Conservation (phyloP, 2,797 vertebrate genomes). For the Rhincodon typus region DNA sequence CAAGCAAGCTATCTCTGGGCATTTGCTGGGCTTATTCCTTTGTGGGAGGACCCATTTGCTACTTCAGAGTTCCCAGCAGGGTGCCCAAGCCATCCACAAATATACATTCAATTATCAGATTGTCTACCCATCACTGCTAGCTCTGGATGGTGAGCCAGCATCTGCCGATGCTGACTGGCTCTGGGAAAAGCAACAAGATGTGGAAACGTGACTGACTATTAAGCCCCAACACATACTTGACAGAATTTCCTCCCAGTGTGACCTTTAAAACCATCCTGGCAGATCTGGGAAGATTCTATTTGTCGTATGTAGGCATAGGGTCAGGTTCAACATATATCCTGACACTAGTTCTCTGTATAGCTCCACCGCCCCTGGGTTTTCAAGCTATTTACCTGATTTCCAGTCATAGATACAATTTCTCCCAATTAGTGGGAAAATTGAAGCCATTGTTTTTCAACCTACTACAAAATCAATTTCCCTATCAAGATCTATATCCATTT, state of each 20-base stretch:
- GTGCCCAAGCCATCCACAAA: neutral
- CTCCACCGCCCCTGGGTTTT: neutral
- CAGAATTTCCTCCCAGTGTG: no score
- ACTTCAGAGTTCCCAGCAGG: neutral
- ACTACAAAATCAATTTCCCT: neutral
- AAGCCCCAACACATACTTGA: no score
- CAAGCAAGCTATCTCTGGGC: no score
- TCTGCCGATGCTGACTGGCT: no score
- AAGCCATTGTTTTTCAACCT: neutral
- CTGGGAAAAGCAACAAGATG: no score
- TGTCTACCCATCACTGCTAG: no score
- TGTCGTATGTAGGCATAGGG: neutral
- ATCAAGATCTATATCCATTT: neutral
- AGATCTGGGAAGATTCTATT: no score
- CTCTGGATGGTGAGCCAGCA: no score
- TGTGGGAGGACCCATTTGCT: neutral
- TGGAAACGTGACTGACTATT: no score
- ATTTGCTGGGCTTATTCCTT: neutral
- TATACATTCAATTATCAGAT: neutral
- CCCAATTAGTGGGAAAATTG: neutral
- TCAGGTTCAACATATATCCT: neutral
- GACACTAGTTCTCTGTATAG: neutral
- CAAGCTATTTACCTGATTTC: neutral
- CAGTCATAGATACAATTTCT: neutral
- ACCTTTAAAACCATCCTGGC: no score